Base-by-base conservation (phyloP, 2,797 vertebrate genomes). In the Triplophysa yarkandensis region DNA sequence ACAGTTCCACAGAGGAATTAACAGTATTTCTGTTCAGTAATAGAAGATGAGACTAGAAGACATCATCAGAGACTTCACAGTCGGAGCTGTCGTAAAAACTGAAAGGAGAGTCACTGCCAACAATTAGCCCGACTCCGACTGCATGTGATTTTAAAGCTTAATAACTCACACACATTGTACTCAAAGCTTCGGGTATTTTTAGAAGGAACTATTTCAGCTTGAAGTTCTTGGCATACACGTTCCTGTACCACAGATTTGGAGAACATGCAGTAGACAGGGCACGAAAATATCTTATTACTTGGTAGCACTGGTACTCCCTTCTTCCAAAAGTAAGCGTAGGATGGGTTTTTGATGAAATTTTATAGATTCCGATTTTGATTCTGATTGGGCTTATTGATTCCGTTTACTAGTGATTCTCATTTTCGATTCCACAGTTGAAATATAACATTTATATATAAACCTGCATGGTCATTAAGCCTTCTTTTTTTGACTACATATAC, bases 161-260 rank as follows among this genome's bases (percentile, higher is more conserved):
- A 68, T 75, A 75, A 75, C 54, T 74, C 71, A 39, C 64, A 43
- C 64, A 75, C 73, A 52, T 68, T 50, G 64, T 50, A 44, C 41
- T 68, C 25, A 14, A 44, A 67, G 73, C 55, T 17, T 6, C 21
- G 63, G 32, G 39, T 68, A 68, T 75, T 60, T 75, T 75, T 68
- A 61, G 50, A 17, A 13, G 16, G 17, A 28, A 34, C 43, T 8
- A 44, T 50, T 67, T 57, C 28, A 32, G 19, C 43, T 50, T 46
- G 16, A 46, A 57, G 34, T 4, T 6, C 28, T 44, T 44, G 34
- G 27, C 16, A 17, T n/a, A 6, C 13, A 55, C 0, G 13, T 52
- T 17, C 39, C 44, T 39, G 3, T 34, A 17, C 9, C 16, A 52
- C 19, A 9, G 16, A 54, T 64, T 52, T 36, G 27, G 9, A 28